A percentile compares a stretch with the other conserved stretches of the same genome.
Conservation (phyloP, 2,797 vertebrate genomes). For the Staurois parvus region DNA sequence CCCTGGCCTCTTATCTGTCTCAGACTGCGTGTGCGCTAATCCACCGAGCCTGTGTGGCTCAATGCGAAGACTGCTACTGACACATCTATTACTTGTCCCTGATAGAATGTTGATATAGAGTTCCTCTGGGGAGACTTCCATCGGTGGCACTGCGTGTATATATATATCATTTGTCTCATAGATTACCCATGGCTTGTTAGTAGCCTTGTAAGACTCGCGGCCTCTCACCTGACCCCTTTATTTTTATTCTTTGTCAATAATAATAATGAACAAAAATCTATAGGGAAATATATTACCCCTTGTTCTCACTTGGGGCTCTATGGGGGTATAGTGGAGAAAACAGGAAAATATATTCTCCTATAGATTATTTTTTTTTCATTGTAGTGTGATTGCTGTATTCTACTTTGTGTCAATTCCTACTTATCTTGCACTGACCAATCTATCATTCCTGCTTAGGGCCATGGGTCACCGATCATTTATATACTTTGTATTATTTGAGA, state of each 20-base stretch:
- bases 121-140: not conserved
- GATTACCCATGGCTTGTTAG: not conserved
- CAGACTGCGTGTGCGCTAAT: not conserved
- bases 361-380: too few relatives aligned
- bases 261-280: slow-evolving; percentile 5
- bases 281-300: not conserved
- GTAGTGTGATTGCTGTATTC: too few relatives aligned
- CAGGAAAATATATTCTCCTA: too few relatives aligned
- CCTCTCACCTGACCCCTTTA: slow-evolving; percentile 14
- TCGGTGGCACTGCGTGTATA: not conserved
- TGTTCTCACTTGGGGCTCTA: too few relatives aligned
- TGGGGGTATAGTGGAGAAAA: too few relatives aligned
- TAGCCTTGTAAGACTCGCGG: not conserved
- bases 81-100: slow-evolving; percentile 30
- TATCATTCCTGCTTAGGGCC: too few relatives aligned
- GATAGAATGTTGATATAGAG: not conserved
- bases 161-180: not conserved
- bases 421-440: too few relatives aligned
- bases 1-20: slow-evolving; percentile 23
- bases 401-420: too few relatives aligned
- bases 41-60: slow-evolving; percentile 1
- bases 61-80: slow-evolving; percentile 4
- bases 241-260: not conserved
- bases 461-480: too few relatives aligned
- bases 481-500: too few relatives aligned